These are phyloP conservation scores for Gorsachius magnificus DNA, from an alignment of 2,797 vertebrate species.

Conservation along the genomic window DNA sequence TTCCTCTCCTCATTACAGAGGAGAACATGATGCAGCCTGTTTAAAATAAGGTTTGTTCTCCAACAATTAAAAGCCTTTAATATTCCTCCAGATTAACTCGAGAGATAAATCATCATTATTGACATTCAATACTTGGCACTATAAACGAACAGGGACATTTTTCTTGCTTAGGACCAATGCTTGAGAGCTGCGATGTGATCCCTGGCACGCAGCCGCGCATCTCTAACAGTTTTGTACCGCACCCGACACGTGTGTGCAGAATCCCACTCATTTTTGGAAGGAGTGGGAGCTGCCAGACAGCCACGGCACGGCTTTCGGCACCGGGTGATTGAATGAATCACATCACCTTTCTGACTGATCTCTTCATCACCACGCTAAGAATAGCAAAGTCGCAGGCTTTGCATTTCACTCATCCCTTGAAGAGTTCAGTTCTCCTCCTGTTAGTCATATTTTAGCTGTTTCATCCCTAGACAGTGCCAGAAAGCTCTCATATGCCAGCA, in stretches of 20 bases:
- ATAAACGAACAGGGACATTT: background rate
- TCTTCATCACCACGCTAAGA: accelerated
- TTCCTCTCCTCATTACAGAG: background rate
- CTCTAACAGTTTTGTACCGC: accelerated
- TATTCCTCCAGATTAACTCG: background rate
- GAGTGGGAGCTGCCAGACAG: background rate
- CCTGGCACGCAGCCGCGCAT: accelerated
- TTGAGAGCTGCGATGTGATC: accelerated
- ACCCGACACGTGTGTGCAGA: accelerated
- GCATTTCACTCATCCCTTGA: accelerated
- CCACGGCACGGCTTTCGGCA: accelerated
- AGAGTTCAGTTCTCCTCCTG: background rate
- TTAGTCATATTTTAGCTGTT: accelerated
- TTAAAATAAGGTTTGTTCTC: background rate
- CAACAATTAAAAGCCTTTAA: background rate
- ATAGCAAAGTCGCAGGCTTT: accelerated
- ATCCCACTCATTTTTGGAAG: accelerated
- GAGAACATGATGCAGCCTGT: background rate
- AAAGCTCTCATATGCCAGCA: accelerated
- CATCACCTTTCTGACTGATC: background rate
- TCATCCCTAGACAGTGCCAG: accelerated
- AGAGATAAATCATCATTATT: background rate
- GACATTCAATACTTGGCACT: background rate
- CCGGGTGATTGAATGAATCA: accelerated
- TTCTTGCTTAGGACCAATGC: background rate